Evolutionary conservation across 2,888 invertebrate genomes (phyloP), one percentile per base, ranked within the genome.

Genomic region (Megalurothrips usitatus): DNA sequence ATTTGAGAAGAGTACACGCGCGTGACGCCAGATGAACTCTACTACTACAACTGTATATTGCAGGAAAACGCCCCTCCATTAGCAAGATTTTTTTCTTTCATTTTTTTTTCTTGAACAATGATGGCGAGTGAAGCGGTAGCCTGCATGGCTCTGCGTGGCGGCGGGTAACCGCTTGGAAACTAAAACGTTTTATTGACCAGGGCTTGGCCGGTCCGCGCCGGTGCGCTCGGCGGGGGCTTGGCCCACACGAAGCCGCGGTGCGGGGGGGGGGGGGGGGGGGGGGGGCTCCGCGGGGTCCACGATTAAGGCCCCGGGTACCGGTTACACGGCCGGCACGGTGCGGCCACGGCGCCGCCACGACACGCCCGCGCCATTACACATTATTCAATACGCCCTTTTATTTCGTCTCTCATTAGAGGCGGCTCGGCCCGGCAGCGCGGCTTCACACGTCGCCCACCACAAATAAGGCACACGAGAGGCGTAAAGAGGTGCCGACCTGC

Each of bases 361-460:
- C 17, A 58, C 58, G 68, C 26, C 26, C 8, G 12, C 26, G 12
- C 34, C 68, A 75, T 23, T 26, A 26, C 68, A 12, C 68, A 75
- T 75, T 75, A 75, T 75, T 75, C 68, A 75, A 75, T 75, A 75
- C 68, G n/a, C 58, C 58, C 26, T 10, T 75, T 12, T 43, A 43
- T 43, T 43, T 43, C 34, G 34, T 43, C 34, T 43, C 34, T 58
- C 19, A 58, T 19, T 58, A 58, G 58, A 58, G 58, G 34, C 2
- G 6, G 34, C n/a, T n/a, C n/a, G 58, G 58, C 19, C 58, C 10
- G 58, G 14, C 34, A 1, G 58, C 58, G 58, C 34, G 14, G 58
- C 14, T 58, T 58, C 58, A 58, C 58, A 58, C 58, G 19, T 58
- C 58, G 34, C 34, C 58, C 17, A 58, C 58, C 17, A 58, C 58